phyloP scores from a whole-genome alignment of 2,113 vertebrate species.

The Syngnathus typhle region DNA sequence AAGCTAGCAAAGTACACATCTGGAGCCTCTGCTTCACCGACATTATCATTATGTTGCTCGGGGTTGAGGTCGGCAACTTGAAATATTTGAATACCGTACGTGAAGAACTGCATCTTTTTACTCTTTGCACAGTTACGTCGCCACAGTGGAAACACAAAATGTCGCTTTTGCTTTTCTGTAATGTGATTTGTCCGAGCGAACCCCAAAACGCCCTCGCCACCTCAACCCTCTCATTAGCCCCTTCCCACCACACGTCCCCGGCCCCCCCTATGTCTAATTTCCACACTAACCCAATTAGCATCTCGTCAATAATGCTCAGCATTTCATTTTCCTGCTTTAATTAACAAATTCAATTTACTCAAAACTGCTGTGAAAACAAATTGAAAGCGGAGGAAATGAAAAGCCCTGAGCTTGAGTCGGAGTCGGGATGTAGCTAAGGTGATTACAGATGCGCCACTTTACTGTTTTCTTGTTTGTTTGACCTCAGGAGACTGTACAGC shows the following conservation, averaged over 20 bases:
- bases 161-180: slow-evolving; percentile 75
- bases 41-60: no score
- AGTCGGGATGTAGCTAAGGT: slow-evolving; percentile 78
- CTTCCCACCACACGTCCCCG: slow-evolving; percentile 65
- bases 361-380: slow-evolving; percentile 98
- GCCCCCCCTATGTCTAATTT: slow-evolving; percentile 78
- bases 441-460: slow-evolving; percentile 77
- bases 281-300: slow-evolving; percentile 97
- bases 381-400: slow-evolving; percentile 93
- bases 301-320: slow-evolving; percentile 99
- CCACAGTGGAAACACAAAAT: slow-evolving; percentile 66
- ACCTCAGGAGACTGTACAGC: slow-evolving; percentile 40
- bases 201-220: slow-evolving; percentile 73
- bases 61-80: no score
- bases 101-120: no score
- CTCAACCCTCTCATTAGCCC: slow-evolving; percentile 59
- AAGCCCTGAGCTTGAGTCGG: slow-evolving; percentile 74
- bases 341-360: slow-evolving; percentile 99
- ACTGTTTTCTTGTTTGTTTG: slow-evolving; percentile 72
- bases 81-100: no score
- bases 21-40: not conserved
- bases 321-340: slow-evolving; percentile 99
- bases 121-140: not conserved
- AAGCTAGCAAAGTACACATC: not conserved
- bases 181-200: slow-evolving; percentile 94